phyloP scores from a whole-genome alignment of 2,797 vertebrate species.

The Distichodus sexfasciatus region DNA sequence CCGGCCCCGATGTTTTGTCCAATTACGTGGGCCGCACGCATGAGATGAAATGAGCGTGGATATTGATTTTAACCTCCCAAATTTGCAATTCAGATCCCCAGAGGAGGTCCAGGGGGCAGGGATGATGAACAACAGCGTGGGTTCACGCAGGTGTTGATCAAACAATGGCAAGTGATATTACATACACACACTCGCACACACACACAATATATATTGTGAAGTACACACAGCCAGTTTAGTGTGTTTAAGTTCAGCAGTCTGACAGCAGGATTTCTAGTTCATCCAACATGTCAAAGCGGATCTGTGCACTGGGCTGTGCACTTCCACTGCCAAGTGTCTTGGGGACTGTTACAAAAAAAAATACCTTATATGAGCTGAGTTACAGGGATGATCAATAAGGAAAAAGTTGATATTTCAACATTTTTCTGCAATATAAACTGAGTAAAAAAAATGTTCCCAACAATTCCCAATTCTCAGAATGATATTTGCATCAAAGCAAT shows the following conservation, averaged over 20 bases:
- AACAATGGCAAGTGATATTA: constrained; percentile 2
- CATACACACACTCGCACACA: background rate
- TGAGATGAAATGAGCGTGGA: constrained; percentile 19
- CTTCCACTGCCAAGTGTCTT: background rate
- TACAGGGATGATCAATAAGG: too few relatives aligned
- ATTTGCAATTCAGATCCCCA: constrained; percentile 63
- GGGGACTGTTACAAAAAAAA: background rate
- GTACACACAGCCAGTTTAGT: background rate
- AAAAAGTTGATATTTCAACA: too few relatives aligned
- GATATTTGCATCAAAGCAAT: too few relatives aligned
- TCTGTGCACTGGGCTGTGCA: background rate
- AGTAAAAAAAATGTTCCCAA: too few relatives aligned
- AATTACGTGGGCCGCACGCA: constrained; percentile 71
- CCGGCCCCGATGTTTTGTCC: constrained; percentile 85
- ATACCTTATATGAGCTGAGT: too few relatives aligned
- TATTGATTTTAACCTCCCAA: constrained; percentile 51
- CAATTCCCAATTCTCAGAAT: too few relatives aligned
- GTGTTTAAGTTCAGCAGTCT: background rate
- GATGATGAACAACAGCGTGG: constrained; percentile 37
- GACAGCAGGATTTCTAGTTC: background rate
- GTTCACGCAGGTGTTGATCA: constrained; percentile 44
- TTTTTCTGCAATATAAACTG: too few relatives aligned
- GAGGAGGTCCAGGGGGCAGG: constrained; percentile 19
- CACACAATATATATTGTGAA: background rate
- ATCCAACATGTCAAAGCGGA: background rate